These are phyloP conservation scores for Podargus strigoides DNA, from an alignment of 2,797 vertebrate species.

Conservation along the genomic window DNA sequence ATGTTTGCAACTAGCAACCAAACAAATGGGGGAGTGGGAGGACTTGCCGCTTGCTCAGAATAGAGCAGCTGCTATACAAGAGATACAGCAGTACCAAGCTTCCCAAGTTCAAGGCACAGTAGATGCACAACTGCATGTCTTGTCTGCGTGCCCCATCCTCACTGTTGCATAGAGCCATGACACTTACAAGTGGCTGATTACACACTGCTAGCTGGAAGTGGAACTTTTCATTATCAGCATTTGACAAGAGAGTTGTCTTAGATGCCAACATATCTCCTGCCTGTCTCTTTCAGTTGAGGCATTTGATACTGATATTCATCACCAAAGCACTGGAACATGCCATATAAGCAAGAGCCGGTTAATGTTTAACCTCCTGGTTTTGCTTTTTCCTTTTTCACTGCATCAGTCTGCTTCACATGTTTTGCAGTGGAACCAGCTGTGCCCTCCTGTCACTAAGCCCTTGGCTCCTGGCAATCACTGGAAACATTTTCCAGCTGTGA, in stretches of 20 bases:
- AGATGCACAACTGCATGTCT: not conserved
- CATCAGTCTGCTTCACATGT: not conserved
- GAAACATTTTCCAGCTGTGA: not conserved
- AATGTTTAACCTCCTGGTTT: not conserved
- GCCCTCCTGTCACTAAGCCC: not conserved
- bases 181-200: not conserved
- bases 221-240: not conserved
- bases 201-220: not conserved
- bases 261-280: not conserved
- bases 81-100: not conserved
- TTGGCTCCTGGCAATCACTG: not conserved
- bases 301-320: not conserved
- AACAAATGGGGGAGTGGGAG: not conserved
- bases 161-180: accelerated
- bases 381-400: not conserved
- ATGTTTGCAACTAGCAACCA: not conserved
- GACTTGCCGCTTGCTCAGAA: not conserved
- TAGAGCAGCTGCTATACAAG: constrained; percentile 3
- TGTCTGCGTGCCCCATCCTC: not conserved
- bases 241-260: not conserved
- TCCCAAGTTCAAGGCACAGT: not conserved
- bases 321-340: not conserved
- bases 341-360: not conserved
- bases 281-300: not conserved
- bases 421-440: not conserved